Evolutionary conservation across 1,140 invertebrate species (phyloP), one percentile per base, ranked within the genome.

Genomic region (Drosophila hydei): DNA sequence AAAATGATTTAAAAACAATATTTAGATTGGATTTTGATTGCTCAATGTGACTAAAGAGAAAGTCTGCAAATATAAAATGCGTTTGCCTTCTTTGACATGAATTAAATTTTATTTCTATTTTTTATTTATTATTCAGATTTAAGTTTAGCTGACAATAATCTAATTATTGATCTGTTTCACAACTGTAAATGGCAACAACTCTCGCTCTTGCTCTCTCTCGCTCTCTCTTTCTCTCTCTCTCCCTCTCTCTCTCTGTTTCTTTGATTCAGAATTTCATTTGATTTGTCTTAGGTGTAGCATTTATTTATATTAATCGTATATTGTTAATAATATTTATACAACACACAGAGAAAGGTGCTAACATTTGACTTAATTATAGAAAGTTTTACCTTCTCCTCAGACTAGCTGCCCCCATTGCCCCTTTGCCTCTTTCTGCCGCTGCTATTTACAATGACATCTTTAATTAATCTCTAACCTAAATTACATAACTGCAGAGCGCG

Each of bases 381-480:
- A 64, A 45, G 65, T 74, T 60, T 9, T 16, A 56, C 56, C 40
- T 62, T 62, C 55, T 58, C 40, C 16, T 12, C 45, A 23, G 36
- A 27, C 7, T 51, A n/a, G 19, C 47, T 16, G 16, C 38, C n/a
- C 21, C 36, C 72, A 47, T 43, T 52, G 23, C 6, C 50, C 25
- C 40, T 38, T 5, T 27, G 27, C 27, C n/a, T 7, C 25, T 16
- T 19, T 45, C 6, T 11, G 14, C 43, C 42, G 42, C 58, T 51
- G 58, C 58, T 88, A 88, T 88, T 83, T 88, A 88, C 83, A 88
- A 83, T 77, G 64, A 65, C 72, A 72, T 30, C 56, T 79, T 88
- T 88, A 88, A 88, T 88, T 88, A 88, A 88, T 88, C 83, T 88
- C 84, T 88, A 88, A 76, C 83, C 83, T 88, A 88, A 74, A 75